Conservation (phyloP, 2,113 vertebrate species). For the Fulmarus glacialis region DNA sequence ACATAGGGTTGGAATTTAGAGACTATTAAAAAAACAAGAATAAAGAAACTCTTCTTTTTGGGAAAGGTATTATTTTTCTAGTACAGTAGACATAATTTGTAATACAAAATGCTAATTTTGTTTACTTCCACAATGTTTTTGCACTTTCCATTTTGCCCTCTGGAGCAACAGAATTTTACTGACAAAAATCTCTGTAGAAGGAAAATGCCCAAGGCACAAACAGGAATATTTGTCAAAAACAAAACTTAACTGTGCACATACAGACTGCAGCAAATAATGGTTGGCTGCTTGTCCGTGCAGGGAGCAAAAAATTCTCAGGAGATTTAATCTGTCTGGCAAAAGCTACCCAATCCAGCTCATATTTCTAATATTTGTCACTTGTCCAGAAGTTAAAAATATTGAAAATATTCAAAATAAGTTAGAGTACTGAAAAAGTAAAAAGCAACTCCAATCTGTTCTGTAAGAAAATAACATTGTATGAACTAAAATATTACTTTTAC, state of each 20-base stretch:
- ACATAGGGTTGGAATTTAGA: background rate
- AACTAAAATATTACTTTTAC: background rate
- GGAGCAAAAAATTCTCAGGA: background rate
- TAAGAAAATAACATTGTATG: background rate
- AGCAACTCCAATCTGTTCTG: background rate
- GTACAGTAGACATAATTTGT: background rate
- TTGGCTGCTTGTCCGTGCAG: background rate
- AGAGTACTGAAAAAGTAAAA: background rate
- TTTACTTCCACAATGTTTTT: background rate
- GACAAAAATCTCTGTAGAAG: background rate
- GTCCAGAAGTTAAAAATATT: constrained; percentile 33
- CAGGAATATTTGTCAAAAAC: background rate
- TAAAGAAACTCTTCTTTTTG: background rate
- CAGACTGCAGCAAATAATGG: background rate
- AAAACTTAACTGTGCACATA: background rate
- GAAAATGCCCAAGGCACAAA: background rate
- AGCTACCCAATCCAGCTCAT: background rate
- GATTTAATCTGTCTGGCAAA: background rate
- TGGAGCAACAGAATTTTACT: background rate
- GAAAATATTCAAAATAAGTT: constrained; percentile 32
- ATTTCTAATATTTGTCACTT: constrained; percentile 42
- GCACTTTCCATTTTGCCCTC: background rate
- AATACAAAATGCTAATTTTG: background rate
- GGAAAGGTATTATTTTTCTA: background rate
- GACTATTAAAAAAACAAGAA: background rate